Evolutionary conservation across 2,888 invertebrate genomes (phyloP).

Genomic region (Diarsia rubi): DNA sequence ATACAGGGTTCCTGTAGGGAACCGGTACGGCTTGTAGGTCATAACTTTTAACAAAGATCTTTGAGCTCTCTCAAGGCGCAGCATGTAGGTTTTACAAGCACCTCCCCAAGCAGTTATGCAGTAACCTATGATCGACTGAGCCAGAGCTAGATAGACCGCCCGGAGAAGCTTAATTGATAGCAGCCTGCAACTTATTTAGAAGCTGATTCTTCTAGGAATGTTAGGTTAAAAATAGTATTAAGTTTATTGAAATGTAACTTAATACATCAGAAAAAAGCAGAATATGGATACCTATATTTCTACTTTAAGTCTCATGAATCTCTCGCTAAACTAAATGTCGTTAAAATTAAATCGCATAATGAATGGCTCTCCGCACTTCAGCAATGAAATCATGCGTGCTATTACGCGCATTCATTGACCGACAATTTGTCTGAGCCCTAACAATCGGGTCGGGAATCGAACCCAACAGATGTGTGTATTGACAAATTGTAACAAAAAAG

Average conservation of each 20-base stretch:
- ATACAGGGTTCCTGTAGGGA: too few relatives aligned
- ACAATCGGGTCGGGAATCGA: slow-evolving; percentile 66
- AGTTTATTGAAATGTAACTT: not conserved
- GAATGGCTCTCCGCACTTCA: slow-evolving; percentile 46
- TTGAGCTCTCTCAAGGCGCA: too few relatives aligned
- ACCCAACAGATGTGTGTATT: slow-evolving; percentile 74
- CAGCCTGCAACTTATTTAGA: not conserved
- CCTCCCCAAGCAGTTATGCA: too few relatives aligned
- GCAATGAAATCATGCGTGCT: slow-evolving; percentile 62
- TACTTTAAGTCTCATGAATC: not conserved
- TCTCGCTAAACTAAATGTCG: slow-evolving; percentile 20
- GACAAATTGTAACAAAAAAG: slow-evolving; percentile 71
- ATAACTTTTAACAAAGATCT: too few relatives aligned
- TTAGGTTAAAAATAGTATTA: not conserved
- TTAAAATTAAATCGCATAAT: slow-evolving; percentile 46
- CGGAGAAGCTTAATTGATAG: too few relatives aligned
- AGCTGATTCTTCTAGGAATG: not conserved
- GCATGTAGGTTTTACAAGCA: too few relatives aligned
- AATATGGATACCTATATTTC: not conserved
- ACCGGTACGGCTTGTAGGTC: too few relatives aligned
- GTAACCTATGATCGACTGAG: too few relatives aligned
- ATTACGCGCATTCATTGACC: slow-evolving; percentile 69
- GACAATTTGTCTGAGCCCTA: slow-evolving; percentile 72
- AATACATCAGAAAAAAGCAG: not conserved
- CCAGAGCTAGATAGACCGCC: too few relatives aligned